Conservation (phyloP, 2,797 vertebrate genomes). For the Oryzias dopingdopingensis region DNA sequence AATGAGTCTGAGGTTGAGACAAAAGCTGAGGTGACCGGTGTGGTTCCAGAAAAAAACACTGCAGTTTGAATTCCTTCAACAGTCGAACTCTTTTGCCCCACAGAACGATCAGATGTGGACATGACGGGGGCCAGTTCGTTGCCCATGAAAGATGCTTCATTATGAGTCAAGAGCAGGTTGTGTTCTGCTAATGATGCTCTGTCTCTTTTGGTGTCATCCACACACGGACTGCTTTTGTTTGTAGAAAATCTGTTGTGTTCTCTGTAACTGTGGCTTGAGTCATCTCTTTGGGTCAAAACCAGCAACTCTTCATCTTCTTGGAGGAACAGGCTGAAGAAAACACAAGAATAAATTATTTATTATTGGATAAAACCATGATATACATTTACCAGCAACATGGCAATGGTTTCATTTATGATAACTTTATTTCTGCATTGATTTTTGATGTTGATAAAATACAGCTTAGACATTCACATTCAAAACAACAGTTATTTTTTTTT, state of each 20-base stretch:
- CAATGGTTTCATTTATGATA: background rate
- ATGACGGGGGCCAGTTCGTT: background rate
- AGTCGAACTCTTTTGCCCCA: background rate
- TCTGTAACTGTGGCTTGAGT: slow-evolving; percentile 48
- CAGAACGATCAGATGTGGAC: background rate
- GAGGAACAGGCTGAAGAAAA: slow-evolving; percentile 45
- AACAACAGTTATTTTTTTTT: background rate
- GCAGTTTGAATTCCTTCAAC: slow-evolving; percentile 43
- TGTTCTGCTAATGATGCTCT: background rate
- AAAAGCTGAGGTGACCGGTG: slow-evolving; percentile 28
- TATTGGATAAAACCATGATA: too few species aligned
- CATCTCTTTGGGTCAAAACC: slow-evolving; percentile 62
- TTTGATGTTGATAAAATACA: background rate
- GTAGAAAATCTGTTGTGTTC: slow-evolving; percentile 33
- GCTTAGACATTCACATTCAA: background rate
- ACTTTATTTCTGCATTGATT: background rate
- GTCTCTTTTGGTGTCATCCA: slow-evolving; percentile 13
- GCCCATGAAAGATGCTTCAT: background rate
- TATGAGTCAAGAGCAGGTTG: slow-evolving; percentile 1
- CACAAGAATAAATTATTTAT: background rate
- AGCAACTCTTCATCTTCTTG: slow-evolving; percentile 61
- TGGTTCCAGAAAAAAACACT: slow-evolving; percentile 28
- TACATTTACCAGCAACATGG: background rate
- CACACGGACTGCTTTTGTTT: slow-evolving; percentile 3
- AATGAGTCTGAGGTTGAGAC: slow-evolving; percentile 18